Base-by-base conservation (phyloP, 2,113 vertebrate species). In the Esox niger region DNA sequence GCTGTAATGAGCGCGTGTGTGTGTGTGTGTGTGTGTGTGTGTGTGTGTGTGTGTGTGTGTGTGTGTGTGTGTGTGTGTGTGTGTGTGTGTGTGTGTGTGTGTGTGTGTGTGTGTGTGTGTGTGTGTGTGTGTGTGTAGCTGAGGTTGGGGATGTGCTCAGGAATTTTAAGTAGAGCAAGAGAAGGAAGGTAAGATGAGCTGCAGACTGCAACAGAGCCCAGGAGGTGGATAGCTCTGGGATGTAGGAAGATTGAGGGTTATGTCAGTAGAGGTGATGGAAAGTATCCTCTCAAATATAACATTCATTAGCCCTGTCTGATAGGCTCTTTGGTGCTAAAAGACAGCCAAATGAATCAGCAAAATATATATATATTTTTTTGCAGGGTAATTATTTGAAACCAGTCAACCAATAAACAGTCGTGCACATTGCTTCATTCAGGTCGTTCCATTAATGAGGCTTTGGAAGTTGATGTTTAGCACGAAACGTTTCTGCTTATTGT, bases 1-100 rank as follows among this genome's bases (percentile, higher is more conserved):
- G 73, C 80, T 77, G 78, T 89, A 89, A 90, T 86, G 89, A 90
- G 88, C 59, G 73, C 82, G 75, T 78, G 67, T 69, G 67, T 56
- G 38, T 43, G 20, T 15, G 56, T 15, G 56, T 58, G 15, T 55
- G 54, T 27, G 56, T 27, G 56, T 29, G 55, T 21, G 54, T 23
- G 54, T 25, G 55, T 30, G 56, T 15, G 55, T 15, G 11, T n/a
- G n/a, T n/a, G n/a, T n/a, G n/a, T 25, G 55, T 30, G 56, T 15
- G 55, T 15, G 11, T n/a, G n/a, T n/a, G n/a, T n/a, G n/a, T n/a
- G 75, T 78, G 67, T 69, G 67, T 56, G 38, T 43, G 20, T 15
- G 56, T 15, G 56, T 58, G 15, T 55, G 54, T 27, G 56, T 27
- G 56, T 29, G 55, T 21, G 54, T 23, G 75, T 78, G 67, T 69